Evolutionary conservation across 2,888 invertebrate genomes (phyloP).

Genomic region (Drosophila pseudotakahashii): DNA sequence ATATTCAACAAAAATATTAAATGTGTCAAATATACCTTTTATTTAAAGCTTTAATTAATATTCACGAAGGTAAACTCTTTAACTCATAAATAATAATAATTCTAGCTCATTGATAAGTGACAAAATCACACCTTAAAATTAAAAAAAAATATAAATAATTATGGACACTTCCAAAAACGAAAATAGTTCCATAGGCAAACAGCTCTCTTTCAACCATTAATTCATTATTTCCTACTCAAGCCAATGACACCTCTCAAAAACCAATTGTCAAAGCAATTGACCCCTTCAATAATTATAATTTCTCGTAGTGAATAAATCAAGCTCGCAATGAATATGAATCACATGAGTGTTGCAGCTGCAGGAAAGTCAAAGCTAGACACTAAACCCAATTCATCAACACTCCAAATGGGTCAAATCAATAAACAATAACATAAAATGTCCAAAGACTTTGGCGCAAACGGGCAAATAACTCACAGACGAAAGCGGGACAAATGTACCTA

Average conservation of each 20-base stretch:
- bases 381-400: constrained; percentile 34
- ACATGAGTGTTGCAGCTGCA: constrained; percentile 5
- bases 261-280: constrained; percentile 12
- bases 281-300: constrained; percentile 8
- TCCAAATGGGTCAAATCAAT: constrained; percentile 67
- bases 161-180: neutral
- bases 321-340: constrained; percentile 14
- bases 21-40: too few relatives aligned
- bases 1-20: too few relatives aligned
- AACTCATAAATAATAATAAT: neutral
- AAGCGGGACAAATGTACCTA: constrained; percentile 19
- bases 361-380: neutral
- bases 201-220: neutral
- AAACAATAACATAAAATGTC: constrained; percentile 57
- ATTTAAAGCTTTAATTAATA: too few relatives aligned
- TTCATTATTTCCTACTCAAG: constrained; percentile 6
- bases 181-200: neutral
- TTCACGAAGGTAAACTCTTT: neutral
- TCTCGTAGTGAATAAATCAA: constrained; percentile 7
- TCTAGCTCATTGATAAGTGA: neutral
- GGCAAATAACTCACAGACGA: constrained; percentile 26
- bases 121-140: neutral
- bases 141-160: neutral
- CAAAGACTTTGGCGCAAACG: constrained; percentile 18
- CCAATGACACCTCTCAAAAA: constrained; percentile 15